Percentiles rank a stretch among this genome's conserved stretches.
Conservation (phyloP, 2,888 invertebrate species). For the Dicycla oo region DNA sequence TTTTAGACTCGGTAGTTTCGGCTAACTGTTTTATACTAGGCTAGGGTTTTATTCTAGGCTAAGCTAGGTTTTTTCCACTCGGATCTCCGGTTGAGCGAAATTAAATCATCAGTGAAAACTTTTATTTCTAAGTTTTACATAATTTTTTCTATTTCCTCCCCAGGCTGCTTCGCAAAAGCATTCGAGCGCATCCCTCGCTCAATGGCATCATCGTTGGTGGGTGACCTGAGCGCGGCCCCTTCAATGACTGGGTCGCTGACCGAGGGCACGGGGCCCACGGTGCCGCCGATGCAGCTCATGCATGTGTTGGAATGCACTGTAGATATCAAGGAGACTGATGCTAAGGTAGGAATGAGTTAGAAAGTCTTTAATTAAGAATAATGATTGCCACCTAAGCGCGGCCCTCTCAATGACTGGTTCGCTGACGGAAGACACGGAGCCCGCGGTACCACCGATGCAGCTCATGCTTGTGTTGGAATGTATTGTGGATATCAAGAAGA, state of each 20-base stretch:
- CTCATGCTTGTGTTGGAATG: constrained; percentile 97
- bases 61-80: too few species aligned
- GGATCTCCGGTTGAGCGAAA: too few species aligned
- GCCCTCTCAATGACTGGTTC: constrained; percentile 92
- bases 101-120: too few species aligned
- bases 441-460: constrained; percentile 91
- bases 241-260: constrained; percentile 92
- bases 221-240: constrained; percentile 92
- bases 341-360: constrained; percentile 88
- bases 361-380: too few species aligned
- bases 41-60: too few species aligned
- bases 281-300: constrained; percentile 92
- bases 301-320: constrained; percentile 97
- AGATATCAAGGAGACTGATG: constrained; percentile 98
- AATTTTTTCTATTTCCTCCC: constrained; percentile 31
- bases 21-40: too few species aligned
- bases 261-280: constrained; percentile 90
- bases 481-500: constrained; percentile 97
- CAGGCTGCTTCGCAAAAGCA: constrained; percentile 97
- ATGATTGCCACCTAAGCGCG: constrained; percentile 86
- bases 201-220: constrained; percentile 94
- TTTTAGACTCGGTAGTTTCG: too few species aligned
- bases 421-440: constrained; percentile 90
- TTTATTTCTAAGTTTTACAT: too few species aligned
- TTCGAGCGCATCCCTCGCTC: constrained; percentile 97